Base-by-base conservation (phyloP, 1,140 invertebrate genomes). In the Drosophila rufa region DNA sequence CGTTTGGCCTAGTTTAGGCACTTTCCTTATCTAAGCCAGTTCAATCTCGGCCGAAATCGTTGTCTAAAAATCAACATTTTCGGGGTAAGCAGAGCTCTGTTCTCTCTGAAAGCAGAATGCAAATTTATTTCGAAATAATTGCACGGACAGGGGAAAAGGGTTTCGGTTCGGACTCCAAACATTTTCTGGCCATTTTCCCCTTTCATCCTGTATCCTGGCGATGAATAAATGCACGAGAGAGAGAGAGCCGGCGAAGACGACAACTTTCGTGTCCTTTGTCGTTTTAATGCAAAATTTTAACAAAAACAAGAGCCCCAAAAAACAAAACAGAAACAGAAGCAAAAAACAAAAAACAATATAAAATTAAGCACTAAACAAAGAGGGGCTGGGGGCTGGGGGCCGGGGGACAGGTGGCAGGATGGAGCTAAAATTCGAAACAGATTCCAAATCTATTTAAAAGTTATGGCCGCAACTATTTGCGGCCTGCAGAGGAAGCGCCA, bases 371-470 rank as follows among this genome's bases (percentile, higher is more conserved):
- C 50, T 42, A 50, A 75, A 40, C 74, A 74, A 43, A 66, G 33
- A 33, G 58, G 25, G 27, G 27, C n/a, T 8, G 48, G 22, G n/a
- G n/a, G n/a, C n/a, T n/a, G n/a, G n/a, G n/a, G n/a, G n/a, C n/a
- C n/a, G n/a, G 3, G 27, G 19, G 42, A 15, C 33, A 19, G 33
- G 33, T 36, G 33, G 5, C 22, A 33, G 30, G 33, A 40, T 14
- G 42, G 3, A 55, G 50, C 60, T 62, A 53, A 79, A 79, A 79
- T 78, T 62, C 75, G 65, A 78, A 79, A 79, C 76, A 71, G 76
- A 79, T 78, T 79, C 67, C 53, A 79, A 79, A 79, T 79, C 76
- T 79, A 79, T 79, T 79, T 79, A 79, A 79, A 79, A 79, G 75
- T 79, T 79, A 79, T 79, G 75, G 57, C 62, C 62, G 62, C 62